Evolutionary conservation across 2,888 invertebrate genomes (phyloP), one percentile per base, ranked within the genome.

Genomic region (Drosophila infuscata): DNA sequence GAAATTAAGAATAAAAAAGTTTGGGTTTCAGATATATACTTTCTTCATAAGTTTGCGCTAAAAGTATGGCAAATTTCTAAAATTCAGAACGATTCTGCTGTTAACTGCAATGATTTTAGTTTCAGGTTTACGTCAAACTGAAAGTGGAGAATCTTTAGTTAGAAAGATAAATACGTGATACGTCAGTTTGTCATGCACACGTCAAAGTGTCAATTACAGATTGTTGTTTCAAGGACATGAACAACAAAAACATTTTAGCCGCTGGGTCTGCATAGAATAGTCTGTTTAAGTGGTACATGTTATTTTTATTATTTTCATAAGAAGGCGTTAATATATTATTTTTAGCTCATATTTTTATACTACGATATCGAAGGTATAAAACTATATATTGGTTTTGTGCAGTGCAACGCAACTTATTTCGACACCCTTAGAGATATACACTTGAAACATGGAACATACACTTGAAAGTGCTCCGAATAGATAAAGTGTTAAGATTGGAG

Each of bases 201-300:
- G 46, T 15, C 46, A 25, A 46, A 25, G 46, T 46, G 46, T 46
- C 46, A 46, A 25, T 46, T 46, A 46, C 46, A 46, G 46, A 46
- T 25, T 25, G 46, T 46, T 25, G 25, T 46, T 8, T 25, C 4
- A 46, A 46, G 46, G 25, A 25, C 46, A 25, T 25, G 15, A 8
- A 25, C 46, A 8, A 46, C 25, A 25, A 43, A 20, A 20, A 15
- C 7, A 46, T 25, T 46, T 46, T 4, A 8, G 25, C 7, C 15
- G 15, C 15, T 15, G 46, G 46, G 25, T 46, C 25, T 25, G 4
- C 46, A 25, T 3, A 8, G 7, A 3, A 15, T 7, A 46, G 15
- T 46, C 0, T 46, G 7, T 46, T n/a, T 9, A 20, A 43, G 11
- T 43, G 43, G 11, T 43, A 5, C 20, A 43, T 43, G 11, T 43